Conservation (phyloP, 2,113 vertebrate species). For the Oryctolagus cuniculus region DNA sequence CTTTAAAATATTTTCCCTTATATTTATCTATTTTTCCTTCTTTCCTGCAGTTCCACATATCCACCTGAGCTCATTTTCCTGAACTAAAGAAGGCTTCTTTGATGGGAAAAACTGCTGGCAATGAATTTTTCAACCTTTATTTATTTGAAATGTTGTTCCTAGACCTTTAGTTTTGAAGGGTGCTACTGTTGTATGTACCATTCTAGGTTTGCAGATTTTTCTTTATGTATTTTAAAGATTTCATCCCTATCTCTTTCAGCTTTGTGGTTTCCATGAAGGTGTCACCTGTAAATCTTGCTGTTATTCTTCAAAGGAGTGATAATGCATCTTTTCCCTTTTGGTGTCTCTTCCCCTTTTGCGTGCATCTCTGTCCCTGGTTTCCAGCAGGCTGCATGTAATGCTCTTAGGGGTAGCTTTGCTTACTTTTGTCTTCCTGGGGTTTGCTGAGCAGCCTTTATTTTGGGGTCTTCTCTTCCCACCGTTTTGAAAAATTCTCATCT, state of each 20-base stretch:
- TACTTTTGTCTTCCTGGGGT: background rate
- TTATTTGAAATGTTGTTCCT: slow-evolving; percentile 38
- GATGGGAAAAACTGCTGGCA: background rate
- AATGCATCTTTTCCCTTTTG: background rate
- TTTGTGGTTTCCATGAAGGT: background rate
- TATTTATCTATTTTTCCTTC: background rate
- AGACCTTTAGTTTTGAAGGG: background rate
- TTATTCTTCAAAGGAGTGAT: background rate
- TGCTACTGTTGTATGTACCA: background rate
- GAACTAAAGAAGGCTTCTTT: background rate
- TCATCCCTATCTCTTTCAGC: background rate
- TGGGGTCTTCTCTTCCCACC: background rate
- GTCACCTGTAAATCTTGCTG: slow-evolving; percentile 2
- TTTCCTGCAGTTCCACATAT: background rate
- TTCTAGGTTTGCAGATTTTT: background rate
- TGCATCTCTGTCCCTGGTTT: background rate
- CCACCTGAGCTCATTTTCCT: background rate
- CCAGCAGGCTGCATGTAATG: background rate
- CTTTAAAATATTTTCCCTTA: background rate
- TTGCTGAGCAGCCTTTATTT: slow-evolving; percentile 25
- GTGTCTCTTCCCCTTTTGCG: too few relatives aligned
- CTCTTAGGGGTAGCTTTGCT: background rate
- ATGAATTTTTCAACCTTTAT: background rate
- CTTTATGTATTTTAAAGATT: background rate
- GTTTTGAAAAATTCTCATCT: slow-evolving; percentile 30